phyloP scores from a whole-genome alignment of 1,140 invertebrate genomes.

The Anthonomus grandis region DNA sequence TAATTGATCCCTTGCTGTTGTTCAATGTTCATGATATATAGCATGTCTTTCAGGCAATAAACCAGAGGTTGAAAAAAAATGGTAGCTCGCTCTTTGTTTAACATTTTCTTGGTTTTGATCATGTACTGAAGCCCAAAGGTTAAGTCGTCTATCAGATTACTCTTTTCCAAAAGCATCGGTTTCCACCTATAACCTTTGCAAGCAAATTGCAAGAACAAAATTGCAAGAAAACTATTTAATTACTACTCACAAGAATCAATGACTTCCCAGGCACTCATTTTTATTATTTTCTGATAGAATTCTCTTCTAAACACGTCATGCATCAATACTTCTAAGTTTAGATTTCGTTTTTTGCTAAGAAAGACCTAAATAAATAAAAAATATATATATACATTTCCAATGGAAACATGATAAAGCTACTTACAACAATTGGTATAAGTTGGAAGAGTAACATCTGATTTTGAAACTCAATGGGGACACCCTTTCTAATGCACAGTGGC shows the following conservation, averaged over 20 bases:
- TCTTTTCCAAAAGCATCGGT: slow-evolving; percentile 51
- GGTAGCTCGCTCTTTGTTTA: slow-evolving; percentile 62
- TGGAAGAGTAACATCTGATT: slow-evolving; percentile 59
- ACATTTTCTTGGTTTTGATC: slow-evolving; percentile 48
- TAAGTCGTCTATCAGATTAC: slow-evolving; percentile 59
- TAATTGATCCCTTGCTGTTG: neutral
- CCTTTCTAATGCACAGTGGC: slow-evolving; percentile 30
- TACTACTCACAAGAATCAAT: slow-evolving; percentile 16
- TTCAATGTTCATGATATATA: slow-evolving; percentile 27
- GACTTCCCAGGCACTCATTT: slow-evolving; percentile 43
- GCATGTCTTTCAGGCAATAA: slow-evolving; percentile 62
- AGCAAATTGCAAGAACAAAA: slow-evolving; percentile 33
- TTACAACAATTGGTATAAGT: slow-evolving; percentile 57
- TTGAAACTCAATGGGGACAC: slow-evolving; percentile 48
- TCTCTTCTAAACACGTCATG: slow-evolving; percentile 57
- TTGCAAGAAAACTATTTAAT: neutral
- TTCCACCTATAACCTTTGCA: slow-evolving; percentile 37
- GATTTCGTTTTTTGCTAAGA: neutral
- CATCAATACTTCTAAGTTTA: slow-evolving; percentile 18
- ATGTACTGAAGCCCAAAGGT: slow-evolving; percentile 58
- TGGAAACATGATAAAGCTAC: neutral
- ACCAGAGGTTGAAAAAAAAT: slow-evolving; percentile 68
- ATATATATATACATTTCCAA: neutral
- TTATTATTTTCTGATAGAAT: slow-evolving; percentile 61
- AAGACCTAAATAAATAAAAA: slow-evolving; percentile 4